Conservation (phyloP, 2,888 invertebrate genomes). For the Diarsia mendica region DNA sequence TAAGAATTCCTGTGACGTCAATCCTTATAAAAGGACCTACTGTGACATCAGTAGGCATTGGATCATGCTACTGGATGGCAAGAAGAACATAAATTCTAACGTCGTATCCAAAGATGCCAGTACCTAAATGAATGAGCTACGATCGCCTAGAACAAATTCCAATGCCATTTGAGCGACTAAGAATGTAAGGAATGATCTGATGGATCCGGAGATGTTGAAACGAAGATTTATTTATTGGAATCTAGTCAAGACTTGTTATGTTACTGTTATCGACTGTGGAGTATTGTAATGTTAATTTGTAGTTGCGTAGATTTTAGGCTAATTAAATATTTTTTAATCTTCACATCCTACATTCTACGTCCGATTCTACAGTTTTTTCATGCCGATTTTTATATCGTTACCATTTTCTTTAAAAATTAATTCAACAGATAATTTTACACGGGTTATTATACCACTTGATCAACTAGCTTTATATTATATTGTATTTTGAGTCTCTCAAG, state of each 20-base stretch:
- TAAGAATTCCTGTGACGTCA: background rate
- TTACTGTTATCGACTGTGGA: background rate
- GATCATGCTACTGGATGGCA: background rate
- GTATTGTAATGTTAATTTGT: slow-evolving; percentile 20
- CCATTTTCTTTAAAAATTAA: background rate
- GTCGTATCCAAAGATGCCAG: slow-evolving; percentile 36
- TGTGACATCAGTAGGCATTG: background rate
- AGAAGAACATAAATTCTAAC: slow-evolving; percentile 23
- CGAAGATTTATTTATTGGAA: slow-evolving; percentile 44
- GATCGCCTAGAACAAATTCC: slow-evolving; percentile 34
- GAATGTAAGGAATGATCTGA: slow-evolving; percentile 47
- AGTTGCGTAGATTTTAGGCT: slow-evolving; percentile 8
- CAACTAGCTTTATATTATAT: background rate
- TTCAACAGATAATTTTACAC: background rate
- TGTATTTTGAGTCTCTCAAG: background rate
- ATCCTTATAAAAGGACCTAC: background rate
- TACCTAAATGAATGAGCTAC: slow-evolving; percentile 48
- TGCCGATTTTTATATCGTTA: background rate
- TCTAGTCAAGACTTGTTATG: slow-evolving; percentile 5
- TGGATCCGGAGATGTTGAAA: slow-evolving; percentile 25
- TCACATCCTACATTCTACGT: background rate
- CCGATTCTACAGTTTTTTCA: background rate
- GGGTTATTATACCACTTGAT: background rate
- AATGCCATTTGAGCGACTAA: slow-evolving; percentile 18
- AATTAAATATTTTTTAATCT: slow-evolving; percentile 9